A percentile compares a stretch with the other conserved stretches of the same genome.
Evolutionary conservation across 2,797 vertebrate species (phyloP).

Genomic region (Zalophus californianus): DNA sequence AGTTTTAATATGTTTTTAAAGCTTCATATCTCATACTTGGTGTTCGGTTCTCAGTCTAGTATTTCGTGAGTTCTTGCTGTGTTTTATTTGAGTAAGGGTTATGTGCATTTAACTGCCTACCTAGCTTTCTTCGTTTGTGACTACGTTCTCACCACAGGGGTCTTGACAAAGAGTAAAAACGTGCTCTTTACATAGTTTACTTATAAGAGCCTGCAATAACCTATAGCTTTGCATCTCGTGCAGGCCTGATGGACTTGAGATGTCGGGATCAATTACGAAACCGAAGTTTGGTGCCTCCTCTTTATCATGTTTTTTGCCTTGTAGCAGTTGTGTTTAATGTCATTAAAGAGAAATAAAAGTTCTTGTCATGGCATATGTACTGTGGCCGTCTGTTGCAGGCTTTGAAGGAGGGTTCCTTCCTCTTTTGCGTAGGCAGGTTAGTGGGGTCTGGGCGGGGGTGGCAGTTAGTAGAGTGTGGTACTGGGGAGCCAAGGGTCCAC

Average conservation of each 20-base stretch:
- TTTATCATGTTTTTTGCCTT: constrained; percentile 75
- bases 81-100: constrained; percentile 53
- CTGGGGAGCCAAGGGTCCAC: constrained; percentile 66
- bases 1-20: constrained; percentile 60
- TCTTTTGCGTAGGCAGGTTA: constrained; percentile 68
- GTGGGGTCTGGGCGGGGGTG: constrained; percentile 60
- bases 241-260: constrained; percentile 50
- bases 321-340: constrained; percentile 79
- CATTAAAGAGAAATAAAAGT: constrained; percentile 82
- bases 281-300: constrained; percentile 74
- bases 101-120: constrained; percentile 56
- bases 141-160: constrained; percentile 47
- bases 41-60: constrained; percentile 44
- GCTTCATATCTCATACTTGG: constrained; percentile 25
- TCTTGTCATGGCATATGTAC: constrained; percentile 74
- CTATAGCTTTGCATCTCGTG: constrained; percentile 36
- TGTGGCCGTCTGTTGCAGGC: constrained; percentile 70
- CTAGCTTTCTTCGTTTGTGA: constrained; percentile 43
- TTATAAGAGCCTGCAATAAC: constrained; percentile 64
- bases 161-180: constrained; percentile 73
- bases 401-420: constrained; percentile 61
- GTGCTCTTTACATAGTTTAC: constrained; percentile 61
- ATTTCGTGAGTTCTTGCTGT: constrained; percentile 59
- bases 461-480: constrained; percentile 69
- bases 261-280: constrained; percentile 75